Evolutionary conservation across 2,888 invertebrate species (phyloP), one percentile per base, ranked within the genome.

Genomic region (Dorcus hopei): DNA sequence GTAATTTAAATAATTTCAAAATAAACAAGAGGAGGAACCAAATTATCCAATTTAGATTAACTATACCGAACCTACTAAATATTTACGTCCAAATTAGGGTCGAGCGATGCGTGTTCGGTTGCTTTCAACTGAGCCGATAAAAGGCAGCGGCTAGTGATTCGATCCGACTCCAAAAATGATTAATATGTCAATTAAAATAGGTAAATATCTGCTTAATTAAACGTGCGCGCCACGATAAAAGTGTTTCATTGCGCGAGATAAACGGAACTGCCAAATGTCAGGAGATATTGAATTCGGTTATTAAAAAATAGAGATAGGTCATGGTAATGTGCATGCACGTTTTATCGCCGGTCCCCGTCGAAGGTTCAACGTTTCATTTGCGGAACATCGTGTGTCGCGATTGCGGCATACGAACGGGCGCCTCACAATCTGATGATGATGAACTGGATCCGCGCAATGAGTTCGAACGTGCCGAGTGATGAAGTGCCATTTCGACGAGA

Each of bases 181-280:
- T 54, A 58, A 54, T 58, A 50, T 42, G 45, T 58, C 58, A 58
- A 58, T 58, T 58, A 54, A 58, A 53, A 58, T 49, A 58, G 58
- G 58, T 58, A 58, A 58, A 58, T 58, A 58, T 49, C 58, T 14
- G 39, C 50, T 58, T 49, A 58, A 58, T 58, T 50, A 58, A 54
- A 54, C 58, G 43, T 39, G 42, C 49, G 43, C 26, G 26, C 38
- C 14, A 47, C 52, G 48, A 56, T 56, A 59, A 56, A 59, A 59
- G 47, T 52, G 49, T 55, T 59, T 59, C 55, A 59, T 59, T 59
- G 56, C 51, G 49, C 42, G 56, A 56, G 59, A 59, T 59, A 59
- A 52, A 54, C 52, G 54, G 55, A 59, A 59, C 56, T 56, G 55
- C 55, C 59, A 55, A 59, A 59, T 56, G 59, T 59, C 59, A 59